A percentile compares a stretch with the other conserved stretches of the same genome.
Conservation (phyloP, 1,140 invertebrate genomes). For the Rhizoglyphus robini region DNA sequence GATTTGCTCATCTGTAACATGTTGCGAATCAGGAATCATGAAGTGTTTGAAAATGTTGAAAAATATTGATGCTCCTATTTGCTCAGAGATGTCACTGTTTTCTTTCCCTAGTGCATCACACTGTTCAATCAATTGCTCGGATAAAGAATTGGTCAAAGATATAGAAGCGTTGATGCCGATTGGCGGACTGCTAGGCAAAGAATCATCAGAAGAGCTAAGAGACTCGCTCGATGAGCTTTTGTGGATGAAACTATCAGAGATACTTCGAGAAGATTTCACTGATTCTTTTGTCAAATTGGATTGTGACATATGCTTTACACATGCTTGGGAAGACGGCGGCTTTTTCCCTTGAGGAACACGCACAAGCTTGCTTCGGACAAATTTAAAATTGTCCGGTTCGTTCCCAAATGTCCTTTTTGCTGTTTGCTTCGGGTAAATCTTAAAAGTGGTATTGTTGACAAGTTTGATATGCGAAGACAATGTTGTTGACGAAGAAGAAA, state of each 20-base stretch:
- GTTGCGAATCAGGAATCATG: not conserved
- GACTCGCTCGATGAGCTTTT: not conserved
- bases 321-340: not conserved
- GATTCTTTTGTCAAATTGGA: not conserved
- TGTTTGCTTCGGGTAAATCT: not conserved
- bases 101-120: not conserved
- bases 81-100: not conserved
- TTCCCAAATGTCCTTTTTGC: not conserved
- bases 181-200: not conserved
- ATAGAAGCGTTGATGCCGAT: not conserved
- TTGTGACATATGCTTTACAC: not conserved
- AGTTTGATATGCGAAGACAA: not conserved
- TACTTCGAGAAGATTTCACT: too few species aligned
- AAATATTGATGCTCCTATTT: not conserved
- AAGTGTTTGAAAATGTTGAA: not conserved
- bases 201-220: not conserved
- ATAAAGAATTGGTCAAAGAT: not conserved
- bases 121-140: not conserved
- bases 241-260: too few species aligned
- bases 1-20: not conserved
- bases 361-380: not conserved
- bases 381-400: not conserved
- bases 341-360: not conserved
- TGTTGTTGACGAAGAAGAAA: not conserved
- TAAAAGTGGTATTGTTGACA: not conserved